Evolutionary conservation across 1,140 invertebrate species (phyloP).

Genomic region (Saxidomus purpurata): DNA sequence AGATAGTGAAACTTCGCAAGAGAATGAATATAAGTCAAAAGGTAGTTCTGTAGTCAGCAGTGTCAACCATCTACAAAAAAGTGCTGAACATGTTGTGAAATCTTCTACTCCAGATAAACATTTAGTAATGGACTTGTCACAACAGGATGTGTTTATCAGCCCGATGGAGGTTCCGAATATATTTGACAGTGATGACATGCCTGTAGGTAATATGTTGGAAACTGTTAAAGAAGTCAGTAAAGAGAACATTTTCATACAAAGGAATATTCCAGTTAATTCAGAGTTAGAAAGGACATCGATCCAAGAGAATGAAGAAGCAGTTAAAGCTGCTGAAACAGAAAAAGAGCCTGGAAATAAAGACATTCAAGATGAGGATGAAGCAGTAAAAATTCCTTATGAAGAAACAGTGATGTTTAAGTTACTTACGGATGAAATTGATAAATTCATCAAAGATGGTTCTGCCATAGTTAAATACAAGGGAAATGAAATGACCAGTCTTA

Average conservation of each 20-base stretch:
- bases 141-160: neutral
- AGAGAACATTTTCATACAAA: neutral
- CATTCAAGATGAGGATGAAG: neutral
- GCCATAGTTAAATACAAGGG: neutral
- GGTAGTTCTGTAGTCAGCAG: neutral
- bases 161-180: slow-evolving; percentile 51
- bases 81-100: neutral
- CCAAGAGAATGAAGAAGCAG: neutral
- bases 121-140: neutral
- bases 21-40: neutral
- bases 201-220: neutral
- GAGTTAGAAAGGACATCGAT: neutral
- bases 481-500: neutral
- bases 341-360: neutral
- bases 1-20: neutral
- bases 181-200: slow-evolving; percentile 3
- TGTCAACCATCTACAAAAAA: no score
- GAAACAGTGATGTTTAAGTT: slow-evolving; percentile 60
- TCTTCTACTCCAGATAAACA: neutral
- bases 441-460: slow-evolving; percentile 31
- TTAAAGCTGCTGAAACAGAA: neutral
- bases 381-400: slow-evolving; percentile 38
- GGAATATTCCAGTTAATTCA: neutral
- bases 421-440: slow-evolving; percentile 45
- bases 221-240: neutral